phyloP scores from a whole-genome alignment of 2,797 vertebrate genomes.

The Dryobates pubescens region DNA sequence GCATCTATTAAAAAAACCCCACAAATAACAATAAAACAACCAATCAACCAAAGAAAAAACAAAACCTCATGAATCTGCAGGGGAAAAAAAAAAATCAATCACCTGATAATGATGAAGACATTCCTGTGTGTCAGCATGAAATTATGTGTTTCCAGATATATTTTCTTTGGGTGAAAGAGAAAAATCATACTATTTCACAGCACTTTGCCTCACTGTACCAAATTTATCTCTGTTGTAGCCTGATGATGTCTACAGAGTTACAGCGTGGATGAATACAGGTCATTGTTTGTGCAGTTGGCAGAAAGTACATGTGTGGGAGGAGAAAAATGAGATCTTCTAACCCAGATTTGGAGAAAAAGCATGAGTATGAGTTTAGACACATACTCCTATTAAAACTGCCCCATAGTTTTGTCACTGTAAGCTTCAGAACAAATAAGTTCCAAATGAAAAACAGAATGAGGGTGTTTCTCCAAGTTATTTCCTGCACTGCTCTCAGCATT shows the following conservation, averaged over 20 bases:
- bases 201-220: not conserved
- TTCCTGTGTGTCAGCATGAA: not conserved
- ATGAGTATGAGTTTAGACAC: conserved; percentile 45
- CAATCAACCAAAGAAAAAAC: accelerated
- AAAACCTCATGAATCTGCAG: not conserved
- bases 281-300: conserved; percentile 63
- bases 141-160: conserved; percentile 13
- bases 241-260: conserved; percentile 45
- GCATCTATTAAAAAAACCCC: not conserved
- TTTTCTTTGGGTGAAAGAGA: conserved; percentile 29
- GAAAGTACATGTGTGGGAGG: conserved; percentile 24
- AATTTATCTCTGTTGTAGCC: conserved; percentile 36
- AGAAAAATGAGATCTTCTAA: conserved; percentile 64
- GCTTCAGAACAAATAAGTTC: conserved; percentile 65
- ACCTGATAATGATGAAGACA: conserved; percentile 9
- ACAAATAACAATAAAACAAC: no score
- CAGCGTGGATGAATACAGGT: conserved; percentile 50
- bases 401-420: conserved; percentile 66
- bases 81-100: not conserved
- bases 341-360: conserved; percentile 33
- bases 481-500: not conserved
- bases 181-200: conserved; percentile 35
- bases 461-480: conserved; percentile 59
- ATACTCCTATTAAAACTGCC: conserved; percentile 65
- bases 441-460: conserved; percentile 73